These are phyloP conservation scores for Hyles lineata DNA, from an alignment of 2,888 invertebrate species.

Conservation along the genomic window DNA sequence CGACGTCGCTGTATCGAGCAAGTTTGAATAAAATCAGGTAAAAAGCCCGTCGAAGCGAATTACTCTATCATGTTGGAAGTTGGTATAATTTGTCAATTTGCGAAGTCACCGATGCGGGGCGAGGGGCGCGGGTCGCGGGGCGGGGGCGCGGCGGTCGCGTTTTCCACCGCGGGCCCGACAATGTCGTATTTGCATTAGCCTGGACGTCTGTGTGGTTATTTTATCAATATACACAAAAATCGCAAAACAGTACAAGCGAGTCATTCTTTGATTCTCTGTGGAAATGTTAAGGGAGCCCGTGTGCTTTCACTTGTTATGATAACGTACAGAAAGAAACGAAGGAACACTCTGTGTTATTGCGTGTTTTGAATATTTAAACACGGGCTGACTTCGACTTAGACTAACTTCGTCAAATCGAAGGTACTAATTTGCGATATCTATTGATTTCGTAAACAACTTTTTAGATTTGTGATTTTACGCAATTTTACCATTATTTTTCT, in stretches of 20 bases:
- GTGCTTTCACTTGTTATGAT: background rate
- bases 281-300: background rate
- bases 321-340: background rate
- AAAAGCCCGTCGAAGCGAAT: conserved; percentile 5
- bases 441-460: background rate
- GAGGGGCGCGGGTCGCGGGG: background rate
- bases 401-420: background rate
- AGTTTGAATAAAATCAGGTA: conserved; percentile 10
- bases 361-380: background rate
- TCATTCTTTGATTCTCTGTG: too few relatives aligned
- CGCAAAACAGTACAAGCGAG: too few relatives aligned
- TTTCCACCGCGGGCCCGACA: background rate
- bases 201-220: background rate
- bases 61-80: conserved; percentile 2
- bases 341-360: background rate
- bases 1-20: background rate
- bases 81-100: conserved; percentile 19
- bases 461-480: background rate
- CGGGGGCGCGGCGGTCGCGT: background rate
- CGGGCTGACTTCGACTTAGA: background rate
- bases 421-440: background rate
- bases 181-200: background rate
- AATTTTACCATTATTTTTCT: background rate
- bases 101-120: background rate
- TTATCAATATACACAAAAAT: background rate